Evolutionary conservation across 2,888 invertebrate species (phyloP).

Genomic region (Amphipoea oculea): DNA sequence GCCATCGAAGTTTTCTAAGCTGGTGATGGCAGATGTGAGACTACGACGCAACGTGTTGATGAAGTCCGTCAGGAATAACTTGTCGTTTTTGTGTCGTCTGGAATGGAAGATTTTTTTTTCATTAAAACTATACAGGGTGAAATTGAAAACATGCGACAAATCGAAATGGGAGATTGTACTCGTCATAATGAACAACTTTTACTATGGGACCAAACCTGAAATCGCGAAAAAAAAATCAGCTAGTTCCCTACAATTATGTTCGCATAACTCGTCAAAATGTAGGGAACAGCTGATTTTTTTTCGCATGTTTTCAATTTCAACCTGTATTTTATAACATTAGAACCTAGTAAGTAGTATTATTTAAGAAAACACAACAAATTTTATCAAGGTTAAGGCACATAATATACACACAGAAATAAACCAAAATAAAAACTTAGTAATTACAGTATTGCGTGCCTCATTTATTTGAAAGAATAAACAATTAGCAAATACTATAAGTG

Average conservation of each 20-base stretch:
- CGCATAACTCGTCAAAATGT: too few species aligned
- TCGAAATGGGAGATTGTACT: too few species aligned
- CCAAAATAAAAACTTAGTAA: background rate
- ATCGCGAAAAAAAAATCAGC: too few species aligned
- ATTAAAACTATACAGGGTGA: too few species aligned
- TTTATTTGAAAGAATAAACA: background rate
- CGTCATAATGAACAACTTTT: too few species aligned
- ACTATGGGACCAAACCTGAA: too few species aligned
- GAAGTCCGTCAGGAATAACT: conserved; percentile 92
- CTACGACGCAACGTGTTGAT: conserved; percentile 93
- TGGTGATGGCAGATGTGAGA: conserved; percentile 80
- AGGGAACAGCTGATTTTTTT: too few species aligned
- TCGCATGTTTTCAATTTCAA: too few species aligned
- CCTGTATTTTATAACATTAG: background rate
- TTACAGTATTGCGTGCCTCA: background rate
- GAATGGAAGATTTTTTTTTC: conserved; percentile 25
- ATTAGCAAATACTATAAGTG: background rate
- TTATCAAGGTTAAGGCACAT: background rate
- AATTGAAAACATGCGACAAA: too few species aligned
- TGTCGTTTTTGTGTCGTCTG: conserved; percentile 91
- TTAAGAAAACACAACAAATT: background rate
- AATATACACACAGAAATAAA: background rate
- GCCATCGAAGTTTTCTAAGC: conserved; percentile 62
- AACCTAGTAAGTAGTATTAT: background rate
- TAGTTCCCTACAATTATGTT: too few species aligned